Evolutionary conservation across 2,888 invertebrate genomes (phyloP).

Genomic region (Fabriciana adippe): DNA sequence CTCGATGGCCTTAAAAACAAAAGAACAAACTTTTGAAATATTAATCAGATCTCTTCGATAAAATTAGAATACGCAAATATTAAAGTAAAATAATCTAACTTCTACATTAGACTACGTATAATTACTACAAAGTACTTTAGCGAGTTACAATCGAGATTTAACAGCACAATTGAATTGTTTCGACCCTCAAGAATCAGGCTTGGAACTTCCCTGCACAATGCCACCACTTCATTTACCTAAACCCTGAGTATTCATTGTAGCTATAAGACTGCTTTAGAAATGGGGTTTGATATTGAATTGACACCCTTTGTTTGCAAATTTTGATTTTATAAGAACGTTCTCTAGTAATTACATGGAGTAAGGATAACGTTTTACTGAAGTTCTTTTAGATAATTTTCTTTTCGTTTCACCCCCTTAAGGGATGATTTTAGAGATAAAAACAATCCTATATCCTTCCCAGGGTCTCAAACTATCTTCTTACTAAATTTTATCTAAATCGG

Average conservation of each 20-base stretch:
- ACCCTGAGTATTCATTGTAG: constrained; percentile 2
- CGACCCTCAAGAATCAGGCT: neutral
- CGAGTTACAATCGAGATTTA: constrained; percentile 14
- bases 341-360: neutral
- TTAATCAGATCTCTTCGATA: no score
- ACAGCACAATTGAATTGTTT: constrained; percentile 14
- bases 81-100: neutral
- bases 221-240: constrained; percentile 8
- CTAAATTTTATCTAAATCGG: no score
- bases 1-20: no score
- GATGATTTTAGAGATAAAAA: no score
- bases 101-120: neutral
- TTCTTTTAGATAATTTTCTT: no score
- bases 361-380: no score
- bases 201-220: constrained; percentile 3
- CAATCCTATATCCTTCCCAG: no score
- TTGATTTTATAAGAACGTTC: neutral
- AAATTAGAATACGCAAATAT: no score
- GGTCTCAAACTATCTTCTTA: no score
- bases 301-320: constrained; percentile 13
- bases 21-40: no score
- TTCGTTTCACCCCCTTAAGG: no score
- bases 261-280: neutral
- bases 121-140: constrained; percentile 3
- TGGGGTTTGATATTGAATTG: constrained; percentile 4